Evolutionary conservation across 2,797 vertebrate genomes (phyloP), one percentile per base, ranked within the genome.

Genomic region (Scarus forsteni): DNA sequence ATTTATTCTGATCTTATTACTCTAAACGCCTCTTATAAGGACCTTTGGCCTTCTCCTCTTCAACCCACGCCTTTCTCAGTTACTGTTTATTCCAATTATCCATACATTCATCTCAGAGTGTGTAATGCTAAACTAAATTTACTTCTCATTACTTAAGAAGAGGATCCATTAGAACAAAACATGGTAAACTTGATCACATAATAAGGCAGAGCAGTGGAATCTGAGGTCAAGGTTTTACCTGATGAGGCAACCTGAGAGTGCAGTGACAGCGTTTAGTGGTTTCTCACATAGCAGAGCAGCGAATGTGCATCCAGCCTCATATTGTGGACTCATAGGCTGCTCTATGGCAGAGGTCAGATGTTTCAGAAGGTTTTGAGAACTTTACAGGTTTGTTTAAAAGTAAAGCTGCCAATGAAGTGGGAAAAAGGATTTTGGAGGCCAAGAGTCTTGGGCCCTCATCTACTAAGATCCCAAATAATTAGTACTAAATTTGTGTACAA

Each of bases 71-170:
- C 50, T 75, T 52, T 60, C 63, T 40, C 42, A 70, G 57, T 35
- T 34, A 63, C 54, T 14, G 27, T 70, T 52, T 68, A 73, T 62
- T 77, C 73, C 74, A 70, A 38, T 40, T 48, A 46, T 35, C 50
- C 19, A 10, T 70, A 46, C 19, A 39, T 66, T 61, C 35, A 64
- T 64, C 53, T 50, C 60, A n/a, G 62, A 12, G 7, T 3, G 36
- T 73, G 86, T 83, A 88, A 90, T 5, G 42, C 59, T 85, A 85
- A 84, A 64, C 86, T 81, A 1, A 13, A 1, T 63, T 70, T 57
- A 19, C 64, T 50, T 66, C 83, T 84, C 86, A 90, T 89, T 87
- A 88, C 70, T 62, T 86, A 84, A 90, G 79, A 82, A 89, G 81
- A 62, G 75, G 76, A 83, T 85, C 63, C 3, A 0, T 69, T 73